Evolutionary conservation across 2,113 vertebrate genomes (phyloP).

Genomic region (Aramus guarauna): DNA sequence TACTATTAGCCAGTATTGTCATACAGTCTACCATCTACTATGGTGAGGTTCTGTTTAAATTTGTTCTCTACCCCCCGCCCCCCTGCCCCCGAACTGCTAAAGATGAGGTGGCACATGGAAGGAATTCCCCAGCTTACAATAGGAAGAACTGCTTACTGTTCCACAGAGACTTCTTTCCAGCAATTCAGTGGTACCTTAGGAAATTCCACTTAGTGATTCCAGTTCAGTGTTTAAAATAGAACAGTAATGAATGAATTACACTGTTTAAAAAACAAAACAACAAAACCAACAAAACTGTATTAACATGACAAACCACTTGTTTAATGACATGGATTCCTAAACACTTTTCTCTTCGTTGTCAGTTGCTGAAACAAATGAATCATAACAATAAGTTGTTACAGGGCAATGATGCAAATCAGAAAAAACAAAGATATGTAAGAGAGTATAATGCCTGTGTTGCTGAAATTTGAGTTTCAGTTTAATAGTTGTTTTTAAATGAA

Average conservation of each 20-base stretch:
- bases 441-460: background rate
- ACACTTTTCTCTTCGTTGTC: background rate
- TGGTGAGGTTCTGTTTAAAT: background rate
- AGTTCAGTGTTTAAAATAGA: background rate
- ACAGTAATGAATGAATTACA: background rate
- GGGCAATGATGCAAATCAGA: background rate
- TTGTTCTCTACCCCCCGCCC: no score
- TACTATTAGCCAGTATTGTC: background rate
- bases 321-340: background rate
- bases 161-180: background rate
- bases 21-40: background rate
- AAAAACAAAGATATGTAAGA: background rate
- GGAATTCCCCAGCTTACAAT: background rate
- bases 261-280: background rate
- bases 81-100: background rate
- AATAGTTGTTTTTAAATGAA: background rate
- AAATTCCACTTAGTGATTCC: background rate
- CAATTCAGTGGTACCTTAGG: background rate
- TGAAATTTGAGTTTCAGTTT: background rate
- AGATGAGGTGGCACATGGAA: background rate
- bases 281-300: background rate
- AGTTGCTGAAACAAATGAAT: background rate
- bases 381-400: background rate
- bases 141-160: background rate
- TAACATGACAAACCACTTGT: background rate